A percentile compares a stretch with the other conserved stretches of the same genome.
Conservation (phyloP, 2,888 invertebrate genomes). For the Octodonta nipae region DNA sequence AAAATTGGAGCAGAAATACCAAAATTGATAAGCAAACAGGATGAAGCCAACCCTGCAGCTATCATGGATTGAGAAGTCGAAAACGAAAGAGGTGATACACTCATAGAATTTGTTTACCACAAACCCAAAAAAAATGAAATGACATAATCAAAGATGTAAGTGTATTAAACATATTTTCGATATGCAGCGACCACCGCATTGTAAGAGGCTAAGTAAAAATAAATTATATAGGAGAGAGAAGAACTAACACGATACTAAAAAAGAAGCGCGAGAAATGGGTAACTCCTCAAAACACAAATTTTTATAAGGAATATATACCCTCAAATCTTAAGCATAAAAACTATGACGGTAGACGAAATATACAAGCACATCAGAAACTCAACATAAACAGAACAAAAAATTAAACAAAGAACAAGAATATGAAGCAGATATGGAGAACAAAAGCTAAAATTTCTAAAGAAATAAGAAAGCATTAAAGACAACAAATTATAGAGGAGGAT, state of each 20-base stretch:
- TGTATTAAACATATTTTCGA: background rate
- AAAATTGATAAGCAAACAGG: background rate
- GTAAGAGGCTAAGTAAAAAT: conserved; percentile 1
- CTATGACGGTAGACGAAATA: conserved; percentile 1
- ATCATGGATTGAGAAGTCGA: conserved; percentile 1
- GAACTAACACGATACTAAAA: conserved; percentile 1
- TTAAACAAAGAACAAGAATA: background rate
- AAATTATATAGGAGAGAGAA: conserved; percentile 1
- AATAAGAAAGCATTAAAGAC: too few species aligned
- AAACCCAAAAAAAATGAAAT: background rate
- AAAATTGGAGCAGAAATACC: background rate
- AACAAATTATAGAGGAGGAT: conserved; percentile 1
- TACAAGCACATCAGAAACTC: conserved; percentile 1
- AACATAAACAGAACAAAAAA: background rate
- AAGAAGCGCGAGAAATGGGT: conserved; percentile 1
- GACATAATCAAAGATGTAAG: conserved; percentile 1
- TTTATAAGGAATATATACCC: conserved; percentile 1
- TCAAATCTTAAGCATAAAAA: conserved; percentile 1
- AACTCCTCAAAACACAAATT: conserved; percentile 1
- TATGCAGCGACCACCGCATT: conserved; percentile 1
- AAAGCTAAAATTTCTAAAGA: too few species aligned
- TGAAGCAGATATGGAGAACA: too few species aligned
- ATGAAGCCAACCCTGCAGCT: background rate
- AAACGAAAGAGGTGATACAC: background rate
- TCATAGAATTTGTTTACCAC: background rate